Conservation (phyloP, 2,113 vertebrate genomes). For the Lophochroa leadbeateri region DNA sequence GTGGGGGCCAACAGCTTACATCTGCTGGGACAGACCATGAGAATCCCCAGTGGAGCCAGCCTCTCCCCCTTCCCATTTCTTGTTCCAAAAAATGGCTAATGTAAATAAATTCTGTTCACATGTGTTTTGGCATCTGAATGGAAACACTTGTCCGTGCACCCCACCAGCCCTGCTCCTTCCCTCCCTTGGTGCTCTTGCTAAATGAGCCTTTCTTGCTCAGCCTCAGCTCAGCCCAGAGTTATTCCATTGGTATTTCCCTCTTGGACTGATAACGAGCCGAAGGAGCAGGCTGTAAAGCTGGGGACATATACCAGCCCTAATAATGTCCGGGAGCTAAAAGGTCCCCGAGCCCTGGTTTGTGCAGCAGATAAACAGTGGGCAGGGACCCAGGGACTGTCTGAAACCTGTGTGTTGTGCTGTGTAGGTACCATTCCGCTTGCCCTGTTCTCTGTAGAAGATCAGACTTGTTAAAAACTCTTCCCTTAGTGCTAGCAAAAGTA, state of each 20-base stretch:
- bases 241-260: constrained; percentile 41
- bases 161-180: neutral
- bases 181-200: neutral
- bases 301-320: constrained; percentile 26
- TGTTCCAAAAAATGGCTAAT: constrained; percentile 38
- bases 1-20: neutral
- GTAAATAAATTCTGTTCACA: constrained; percentile 59
- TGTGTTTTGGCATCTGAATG: constrained; percentile 45
- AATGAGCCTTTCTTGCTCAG: constrained; percentile 52
- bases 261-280: neutral
- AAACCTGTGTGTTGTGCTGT: neutral
- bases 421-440: rapidly evolving
- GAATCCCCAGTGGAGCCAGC: constrained; percentile 19
- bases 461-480: neutral
- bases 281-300: constrained; percentile 12
- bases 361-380: neutral
- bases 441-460: neutral
- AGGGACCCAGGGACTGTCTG: neutral
- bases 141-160: constrained; percentile 36
- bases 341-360: neutral
- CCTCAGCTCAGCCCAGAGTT: neutral
- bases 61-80: neutral
- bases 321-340: neutral
- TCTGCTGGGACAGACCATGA: constrained; percentile 10
- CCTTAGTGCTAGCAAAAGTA: neutral